A percentile compares a stretch with the other conserved stretches of the same genome.
These are phyloP conservation scores for Oxystoma pomonae DNA, from an alignment of 2,888 invertebrate species.

Conservation along the genomic window DNA sequence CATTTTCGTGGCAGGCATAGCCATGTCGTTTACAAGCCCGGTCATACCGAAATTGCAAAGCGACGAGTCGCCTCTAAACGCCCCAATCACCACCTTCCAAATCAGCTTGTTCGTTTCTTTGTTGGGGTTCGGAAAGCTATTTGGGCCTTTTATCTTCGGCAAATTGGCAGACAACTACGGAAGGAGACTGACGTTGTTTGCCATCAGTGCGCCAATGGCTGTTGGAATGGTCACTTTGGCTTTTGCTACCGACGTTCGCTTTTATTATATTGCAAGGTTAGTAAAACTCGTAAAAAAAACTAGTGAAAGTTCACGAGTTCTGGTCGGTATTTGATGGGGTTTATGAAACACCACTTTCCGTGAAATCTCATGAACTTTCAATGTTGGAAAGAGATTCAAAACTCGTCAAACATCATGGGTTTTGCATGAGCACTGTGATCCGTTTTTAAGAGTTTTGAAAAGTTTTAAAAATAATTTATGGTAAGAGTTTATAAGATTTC, in stretches of 20 bases:
- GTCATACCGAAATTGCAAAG: slow-evolving; percentile 27
- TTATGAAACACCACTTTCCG: too few species aligned
- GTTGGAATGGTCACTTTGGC: slow-evolving; percentile 41
- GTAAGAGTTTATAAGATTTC: too few species aligned
- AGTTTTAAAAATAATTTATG: too few species aligned
- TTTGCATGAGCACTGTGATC: too few species aligned
- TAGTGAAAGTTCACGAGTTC: too few species aligned
- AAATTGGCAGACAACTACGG: slow-evolving; percentile 45
- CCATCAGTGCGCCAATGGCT: slow-evolving; percentile 60
- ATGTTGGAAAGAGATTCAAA: too few species aligned
- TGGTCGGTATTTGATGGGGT: too few species aligned
- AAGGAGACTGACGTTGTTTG: slow-evolving; percentile 58
- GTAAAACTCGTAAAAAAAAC: too few species aligned
- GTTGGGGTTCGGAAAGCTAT: slow-evolving; percentile 29
- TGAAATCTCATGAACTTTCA: too few species aligned
- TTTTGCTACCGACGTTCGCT: slow-evolving; percentile 24
- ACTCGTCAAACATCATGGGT: too few species aligned
- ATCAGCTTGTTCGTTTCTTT: slow-evolving; percentile 33
- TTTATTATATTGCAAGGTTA: slow-evolving; percentile 50
- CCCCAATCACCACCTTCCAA: slow-evolving; percentile 26
- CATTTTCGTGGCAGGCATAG: slow-evolving; percentile 23
- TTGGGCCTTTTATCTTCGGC: slow-evolving; percentile 33
- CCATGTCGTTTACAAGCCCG: slow-evolving; percentile 34
- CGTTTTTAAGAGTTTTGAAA: too few species aligned
- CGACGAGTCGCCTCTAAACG: slow-evolving; percentile 29